These are phyloP conservation scores for Liodrosophila aerea DNA, from an alignment of 2,888 invertebrate genomes.

Conservation along the genomic window DNA sequence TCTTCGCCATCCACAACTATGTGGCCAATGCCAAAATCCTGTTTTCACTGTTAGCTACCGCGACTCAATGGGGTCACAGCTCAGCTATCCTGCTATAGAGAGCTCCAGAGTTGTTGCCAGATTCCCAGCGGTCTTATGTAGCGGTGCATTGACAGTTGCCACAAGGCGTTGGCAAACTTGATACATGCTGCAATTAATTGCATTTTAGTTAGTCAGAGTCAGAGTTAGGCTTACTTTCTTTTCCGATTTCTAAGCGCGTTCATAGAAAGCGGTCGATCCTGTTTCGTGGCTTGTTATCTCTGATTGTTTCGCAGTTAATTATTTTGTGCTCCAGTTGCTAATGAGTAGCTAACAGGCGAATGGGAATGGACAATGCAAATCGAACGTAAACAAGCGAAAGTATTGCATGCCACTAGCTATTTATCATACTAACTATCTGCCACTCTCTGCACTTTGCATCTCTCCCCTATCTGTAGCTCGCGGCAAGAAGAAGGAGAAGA, in stretches of 20 bases:
- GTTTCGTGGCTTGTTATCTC: conserved; percentile 29
- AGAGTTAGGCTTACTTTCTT: conserved; percentile 74
- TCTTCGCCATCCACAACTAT: conserved; percentile 25
- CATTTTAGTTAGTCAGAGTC: conserved; percentile 64
- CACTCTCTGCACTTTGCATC: background rate
- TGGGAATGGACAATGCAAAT: conserved; percentile 14
- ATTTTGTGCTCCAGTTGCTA: conserved; percentile 70
- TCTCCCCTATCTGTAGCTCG: conserved; percentile 84
- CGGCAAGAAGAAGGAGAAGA: conserved; percentile 90
- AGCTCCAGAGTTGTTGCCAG: conserved; percentile 10
- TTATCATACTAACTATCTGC: conserved; percentile 18
- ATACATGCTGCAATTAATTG: conserved; percentile 67
- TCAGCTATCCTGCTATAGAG: conserved; percentile 6
- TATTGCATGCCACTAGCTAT: conserved; percentile 49
- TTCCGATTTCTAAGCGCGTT: conserved; percentile 59
- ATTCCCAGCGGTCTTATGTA: conserved; percentile 36
- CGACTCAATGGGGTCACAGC: conserved; percentile 65
- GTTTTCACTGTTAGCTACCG: conserved; percentile 73
- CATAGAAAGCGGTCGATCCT: conserved; percentile 75
- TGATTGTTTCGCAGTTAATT: conserved; percentile 40
- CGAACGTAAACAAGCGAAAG: conserved; percentile 61
- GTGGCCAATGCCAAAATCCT: conserved; percentile 63
- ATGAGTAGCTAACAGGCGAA: conserved; percentile 53
- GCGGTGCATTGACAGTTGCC: conserved; percentile 71
- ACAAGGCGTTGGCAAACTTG: conserved; percentile 40